Evolutionary conservation across 1,140 invertebrate genomes (phyloP).

Genomic region (Phortica variegata): DNA sequence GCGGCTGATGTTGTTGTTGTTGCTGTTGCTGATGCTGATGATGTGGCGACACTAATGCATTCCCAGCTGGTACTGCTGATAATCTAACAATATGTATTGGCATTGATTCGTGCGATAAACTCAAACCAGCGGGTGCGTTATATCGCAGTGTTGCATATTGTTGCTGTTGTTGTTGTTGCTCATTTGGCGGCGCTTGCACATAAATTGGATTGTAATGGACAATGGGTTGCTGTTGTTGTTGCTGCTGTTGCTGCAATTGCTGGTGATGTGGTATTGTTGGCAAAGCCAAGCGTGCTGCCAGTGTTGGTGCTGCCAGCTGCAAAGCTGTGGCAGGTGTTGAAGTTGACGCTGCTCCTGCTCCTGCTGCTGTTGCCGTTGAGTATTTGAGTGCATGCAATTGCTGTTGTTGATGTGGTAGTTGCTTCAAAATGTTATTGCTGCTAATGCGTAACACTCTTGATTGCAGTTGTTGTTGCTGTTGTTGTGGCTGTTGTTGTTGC

Average conservation of each 20-base stretch:
- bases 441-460: conserved; percentile 18
- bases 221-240: conserved; percentile 17
- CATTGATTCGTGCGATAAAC: conserved; percentile 32
- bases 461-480: conserved; percentile 15
- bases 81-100: conserved; percentile 41
- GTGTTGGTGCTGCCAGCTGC: background rate
- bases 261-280: conserved; percentile 18
- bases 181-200: conserved; percentile 27
- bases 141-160: conserved; percentile 48
- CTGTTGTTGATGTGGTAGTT: conserved; percentile 9
- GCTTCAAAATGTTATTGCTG: conserved; percentile 26
- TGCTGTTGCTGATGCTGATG: conserved; percentile 38
- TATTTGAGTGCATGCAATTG: background rate
- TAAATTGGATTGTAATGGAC: conserved; percentile 49
- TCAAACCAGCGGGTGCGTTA: conserved; percentile 37
- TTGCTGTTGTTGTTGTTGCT: conserved; percentile 34
- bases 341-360: background rate
- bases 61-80: conserved; percentile 24
- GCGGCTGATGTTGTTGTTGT: conserved; percentile 9
- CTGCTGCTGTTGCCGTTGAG: conserved; percentile 9
- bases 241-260: conserved; percentile 8
- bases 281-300: conserved; percentile 7
- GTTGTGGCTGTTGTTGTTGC: conserved; percentile 24
- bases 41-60: conserved; percentile 25
- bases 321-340: background rate